These are phyloP conservation scores for Campylomormyrus numenius DNA, from an alignment of 2,113 vertebrate genomes.

Conservation along the genomic window DNA sequence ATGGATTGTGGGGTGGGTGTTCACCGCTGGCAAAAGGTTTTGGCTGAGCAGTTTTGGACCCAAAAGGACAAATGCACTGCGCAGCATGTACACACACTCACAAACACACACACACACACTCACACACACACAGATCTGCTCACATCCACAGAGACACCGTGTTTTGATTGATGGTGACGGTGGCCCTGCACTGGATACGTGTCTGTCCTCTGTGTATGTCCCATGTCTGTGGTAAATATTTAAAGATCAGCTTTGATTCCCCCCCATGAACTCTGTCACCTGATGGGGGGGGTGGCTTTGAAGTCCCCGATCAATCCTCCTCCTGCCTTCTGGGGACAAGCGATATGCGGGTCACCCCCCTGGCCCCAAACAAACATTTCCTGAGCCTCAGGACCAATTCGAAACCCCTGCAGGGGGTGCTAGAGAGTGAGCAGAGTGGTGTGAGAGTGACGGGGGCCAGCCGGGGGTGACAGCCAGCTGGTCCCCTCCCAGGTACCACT, in stretches of 20 bases:
- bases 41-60: no score
- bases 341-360: slow-evolving; percentile 15
- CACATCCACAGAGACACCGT: background rate
- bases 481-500: background rate
- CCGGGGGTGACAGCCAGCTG: background rate
- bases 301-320: slow-evolving; percentile 39
- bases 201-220: slow-evolving; percentile 1
- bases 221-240: slow-evolving; percentile 23
- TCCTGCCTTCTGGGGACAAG: background rate
- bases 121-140: background rate
- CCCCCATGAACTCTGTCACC: slow-evolving; percentile 30
- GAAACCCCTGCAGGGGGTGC: background rate
- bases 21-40: no score
- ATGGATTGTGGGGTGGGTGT: no score
- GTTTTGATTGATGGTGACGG: background rate
- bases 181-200: background rate
- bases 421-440: background rate
- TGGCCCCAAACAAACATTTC: background rate
- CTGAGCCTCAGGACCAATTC: background rate
- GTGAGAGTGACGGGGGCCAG: background rate
- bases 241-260: slow-evolving; percentile 25
- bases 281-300: slow-evolving; percentile 35
- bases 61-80: no score
- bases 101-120: no score
- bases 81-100: no score